Conservation (phyloP, 2,888 invertebrate genomes). For the Diaprepes abbreviatus region DNA sequence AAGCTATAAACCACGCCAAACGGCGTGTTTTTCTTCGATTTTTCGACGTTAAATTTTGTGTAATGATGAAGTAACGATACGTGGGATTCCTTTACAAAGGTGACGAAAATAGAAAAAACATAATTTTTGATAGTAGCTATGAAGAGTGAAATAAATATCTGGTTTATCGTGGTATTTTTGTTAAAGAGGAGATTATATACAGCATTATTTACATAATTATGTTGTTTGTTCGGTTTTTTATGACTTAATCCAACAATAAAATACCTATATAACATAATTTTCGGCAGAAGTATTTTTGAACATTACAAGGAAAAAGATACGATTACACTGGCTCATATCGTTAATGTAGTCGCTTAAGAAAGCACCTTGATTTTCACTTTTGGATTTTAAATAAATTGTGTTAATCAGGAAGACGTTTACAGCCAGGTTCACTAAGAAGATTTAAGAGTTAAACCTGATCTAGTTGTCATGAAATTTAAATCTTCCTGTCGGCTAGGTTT, state of each 20-base stretch:
- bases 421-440: too few relatives aligned
- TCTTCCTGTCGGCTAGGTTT: too few relatives aligned
- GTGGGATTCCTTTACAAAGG: conserved; percentile 38
- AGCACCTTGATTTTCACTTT: too few relatives aligned
- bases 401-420: too few relatives aligned
- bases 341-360: too few relatives aligned
- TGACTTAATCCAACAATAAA: conserved; percentile 39
- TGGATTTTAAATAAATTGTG: too few relatives aligned
- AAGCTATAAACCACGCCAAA: conserved; percentile 43
- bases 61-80: conserved; percentile 21
- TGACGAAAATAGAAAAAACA: conserved; percentile 41
- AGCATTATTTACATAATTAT: conserved; percentile 41
- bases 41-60: conserved; percentile 32
- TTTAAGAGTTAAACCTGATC: too few relatives aligned
- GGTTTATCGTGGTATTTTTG: conserved; percentile 32
- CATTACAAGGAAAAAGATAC: neutral
- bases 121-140: conserved; percentile 34
- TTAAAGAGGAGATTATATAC: conserved; percentile 32
- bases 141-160: conserved; percentile 29
- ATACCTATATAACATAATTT: conserved; percentile 25
- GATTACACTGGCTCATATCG: too few relatives aligned
- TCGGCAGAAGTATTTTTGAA: neutral
- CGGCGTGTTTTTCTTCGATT: conserved; percentile 25
- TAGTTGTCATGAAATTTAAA: too few relatives aligned
- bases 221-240: conserved; percentile 37